Percentiles rank a stretch among this genome's conserved stretches.
Conservation (phyloP, 2,113 vertebrate genomes). For the Chaetura pelagica region DNA sequence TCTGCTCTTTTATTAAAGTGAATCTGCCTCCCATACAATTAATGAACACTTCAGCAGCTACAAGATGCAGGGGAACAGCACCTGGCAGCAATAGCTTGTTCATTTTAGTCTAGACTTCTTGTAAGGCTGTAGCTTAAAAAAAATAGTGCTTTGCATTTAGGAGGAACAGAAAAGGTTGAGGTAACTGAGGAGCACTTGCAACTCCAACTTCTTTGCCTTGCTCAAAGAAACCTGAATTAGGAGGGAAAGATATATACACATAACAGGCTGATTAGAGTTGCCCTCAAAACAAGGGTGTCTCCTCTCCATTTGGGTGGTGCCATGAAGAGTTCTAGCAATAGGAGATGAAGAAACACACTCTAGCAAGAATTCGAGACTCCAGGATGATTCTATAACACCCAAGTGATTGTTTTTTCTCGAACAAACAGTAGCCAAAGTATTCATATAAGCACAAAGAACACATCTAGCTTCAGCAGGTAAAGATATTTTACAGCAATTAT, state of each 20-base stretch:
- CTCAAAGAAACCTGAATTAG: neutral
- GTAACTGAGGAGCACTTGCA: neutral
- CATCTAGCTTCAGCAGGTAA: neutral
- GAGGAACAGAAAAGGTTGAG: neutral
- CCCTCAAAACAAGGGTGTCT: neutral
- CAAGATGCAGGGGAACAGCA: neutral
- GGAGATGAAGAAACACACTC: neutral
- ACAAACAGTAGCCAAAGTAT: neutral
- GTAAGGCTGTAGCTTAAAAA: neutral
- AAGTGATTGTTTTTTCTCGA: neutral
- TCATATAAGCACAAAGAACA: neutral
- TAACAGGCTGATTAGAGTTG: neutral
- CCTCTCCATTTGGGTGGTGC: neutral
- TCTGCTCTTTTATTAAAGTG: neutral
- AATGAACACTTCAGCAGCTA: neutral
- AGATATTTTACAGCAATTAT: neutral
- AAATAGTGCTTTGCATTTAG: neutral
- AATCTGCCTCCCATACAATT: neutral
- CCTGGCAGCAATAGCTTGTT: neutral
- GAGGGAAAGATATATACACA: fast-evolving
- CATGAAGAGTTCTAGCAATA: neutral
- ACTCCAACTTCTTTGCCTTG: neutral
- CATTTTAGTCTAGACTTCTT: neutral
- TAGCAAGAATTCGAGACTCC: neutral
- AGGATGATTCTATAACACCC: neutral